phyloP scores from a whole-genome alignment of 64 coral and sea anemone species.

The Pocillopora damicornis region DNA sequence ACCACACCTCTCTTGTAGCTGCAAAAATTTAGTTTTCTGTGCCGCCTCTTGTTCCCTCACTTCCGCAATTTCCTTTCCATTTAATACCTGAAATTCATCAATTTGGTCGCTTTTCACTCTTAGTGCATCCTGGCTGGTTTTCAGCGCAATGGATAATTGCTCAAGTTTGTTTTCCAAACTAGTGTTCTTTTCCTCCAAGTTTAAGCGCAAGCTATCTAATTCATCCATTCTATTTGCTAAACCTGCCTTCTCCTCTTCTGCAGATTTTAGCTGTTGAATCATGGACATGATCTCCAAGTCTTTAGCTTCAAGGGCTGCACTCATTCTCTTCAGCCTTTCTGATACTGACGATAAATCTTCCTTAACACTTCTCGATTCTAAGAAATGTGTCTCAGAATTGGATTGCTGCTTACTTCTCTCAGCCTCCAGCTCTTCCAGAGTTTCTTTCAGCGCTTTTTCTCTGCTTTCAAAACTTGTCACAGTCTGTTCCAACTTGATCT shows the following conservation, averaged over 20 bases:
- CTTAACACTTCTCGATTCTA: constrained; percentile 8
- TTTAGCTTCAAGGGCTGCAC: background rate
- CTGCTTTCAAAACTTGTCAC: constrained; percentile 4
- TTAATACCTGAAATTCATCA: background rate
- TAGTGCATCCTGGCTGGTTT: constrained; percentile 47
- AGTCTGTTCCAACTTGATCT: constrained; percentile 5
- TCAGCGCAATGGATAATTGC: constrained; percentile 41
- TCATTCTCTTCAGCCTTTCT: constrained; percentile 18
- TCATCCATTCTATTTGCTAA: constrained; percentile 33
- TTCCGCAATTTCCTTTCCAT: background rate
- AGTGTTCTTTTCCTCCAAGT: constrained; percentile 42
- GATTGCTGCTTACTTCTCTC: background rate
- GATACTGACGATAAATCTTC: background rate
- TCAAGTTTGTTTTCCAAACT: constrained; percentile 41
- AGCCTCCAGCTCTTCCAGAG: background rate
- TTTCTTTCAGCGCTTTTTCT: constrained; percentile 32
- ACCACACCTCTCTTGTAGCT: constrained; percentile 18
- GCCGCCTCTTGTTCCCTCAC: background rate
- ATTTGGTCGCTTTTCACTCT: background rate
- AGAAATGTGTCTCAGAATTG: background rate
- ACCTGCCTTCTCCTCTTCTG: constrained; percentile 44
- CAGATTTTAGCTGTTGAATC: constrained; percentile 45
- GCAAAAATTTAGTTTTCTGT: background rate
- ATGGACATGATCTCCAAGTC: constrained; percentile 35
- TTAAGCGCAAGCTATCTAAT: constrained; percentile 2